phyloP scores from a whole-genome alignment of 2,113 vertebrate genomes.

The Dromas ardeola region DNA sequence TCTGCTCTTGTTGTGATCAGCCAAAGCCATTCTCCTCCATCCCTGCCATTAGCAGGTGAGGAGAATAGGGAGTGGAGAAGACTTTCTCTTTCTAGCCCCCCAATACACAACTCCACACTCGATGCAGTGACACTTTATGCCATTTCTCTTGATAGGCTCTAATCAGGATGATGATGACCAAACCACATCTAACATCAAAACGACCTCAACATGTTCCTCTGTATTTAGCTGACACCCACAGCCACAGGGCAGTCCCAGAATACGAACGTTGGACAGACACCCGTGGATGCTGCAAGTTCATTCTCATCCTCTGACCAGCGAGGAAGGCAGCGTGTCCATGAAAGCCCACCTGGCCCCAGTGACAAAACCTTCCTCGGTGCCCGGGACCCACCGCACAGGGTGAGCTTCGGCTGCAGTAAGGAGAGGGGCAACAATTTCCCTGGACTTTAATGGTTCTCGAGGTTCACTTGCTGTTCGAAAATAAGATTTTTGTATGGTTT shows the following conservation, averaged over 20 bases:
- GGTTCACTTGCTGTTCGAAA: background rate
- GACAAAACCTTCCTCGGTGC: background rate
- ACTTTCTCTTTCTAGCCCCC: background rate
- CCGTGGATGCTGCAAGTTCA: rapidly evolving
- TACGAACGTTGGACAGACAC: background rate
- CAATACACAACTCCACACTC: background rate
- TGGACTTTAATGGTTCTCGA: background rate
- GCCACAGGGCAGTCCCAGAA: background rate
- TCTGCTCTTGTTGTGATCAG: background rate
- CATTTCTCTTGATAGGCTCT: background rate
- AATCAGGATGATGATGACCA: background rate
- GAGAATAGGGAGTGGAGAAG: background rate
- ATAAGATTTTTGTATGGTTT: background rate
- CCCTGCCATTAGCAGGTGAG: background rate
- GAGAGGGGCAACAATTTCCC: background rate
- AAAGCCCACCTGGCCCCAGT: background rate
- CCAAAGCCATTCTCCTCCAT: background rate
- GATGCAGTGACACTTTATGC: background rate
- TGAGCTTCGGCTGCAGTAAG: background rate
- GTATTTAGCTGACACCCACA: background rate
- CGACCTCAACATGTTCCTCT: background rate
- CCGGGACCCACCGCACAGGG: rapidly evolving
- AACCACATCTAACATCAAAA: background rate
- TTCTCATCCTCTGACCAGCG: background rate
- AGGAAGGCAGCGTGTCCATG: background rate